A percentile compares a stretch with the other conserved stretches of the same genome.
Conservation (phyloP, 2,113 vertebrate genomes). For the Turnix velox region DNA sequence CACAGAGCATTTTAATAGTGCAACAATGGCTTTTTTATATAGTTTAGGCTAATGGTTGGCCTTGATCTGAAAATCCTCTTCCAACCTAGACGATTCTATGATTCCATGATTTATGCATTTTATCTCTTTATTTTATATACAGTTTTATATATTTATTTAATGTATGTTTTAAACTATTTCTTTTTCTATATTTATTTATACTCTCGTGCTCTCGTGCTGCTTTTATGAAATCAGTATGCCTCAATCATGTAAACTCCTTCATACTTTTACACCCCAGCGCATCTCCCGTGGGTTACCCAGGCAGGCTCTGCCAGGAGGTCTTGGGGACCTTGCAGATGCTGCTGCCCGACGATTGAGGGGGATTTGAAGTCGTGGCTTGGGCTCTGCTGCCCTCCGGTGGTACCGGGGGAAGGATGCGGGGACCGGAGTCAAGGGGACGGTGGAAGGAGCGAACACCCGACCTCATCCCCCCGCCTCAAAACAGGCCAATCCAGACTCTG, state of each 20-base stretch:
- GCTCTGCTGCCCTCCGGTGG: conserved; percentile 69
- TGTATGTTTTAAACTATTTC: not conserved
- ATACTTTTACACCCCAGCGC: accelerated
- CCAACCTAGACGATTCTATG: too few relatives aligned
- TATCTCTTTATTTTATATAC: not conserved
- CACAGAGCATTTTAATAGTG: accelerated
- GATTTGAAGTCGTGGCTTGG: not conserved
- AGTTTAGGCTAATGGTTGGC: too few relatives aligned
- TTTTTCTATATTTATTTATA: not conserved
- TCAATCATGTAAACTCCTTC: accelerated
- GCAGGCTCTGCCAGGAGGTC: too few relatives aligned
- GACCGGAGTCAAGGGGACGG: too few relatives aligned
- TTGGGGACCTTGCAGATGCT: not conserved
- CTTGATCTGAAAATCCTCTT: too few relatives aligned
- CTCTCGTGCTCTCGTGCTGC: accelerated
- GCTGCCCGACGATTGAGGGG: too few relatives aligned
- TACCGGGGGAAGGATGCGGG: not conserved
- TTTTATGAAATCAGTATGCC: not conserved
- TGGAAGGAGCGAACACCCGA: too few relatives aligned
- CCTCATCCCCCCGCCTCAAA: accelerated
- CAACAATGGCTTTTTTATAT: accelerated
- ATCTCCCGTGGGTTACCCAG: not conserved
- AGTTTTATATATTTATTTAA: not conserved
- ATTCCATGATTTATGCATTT: too few relatives aligned
- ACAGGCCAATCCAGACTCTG: not conserved